phyloP scores from a whole-genome alignment of 2,888 invertebrate genomes.

The Tenthredo distinguenda region DNA sequence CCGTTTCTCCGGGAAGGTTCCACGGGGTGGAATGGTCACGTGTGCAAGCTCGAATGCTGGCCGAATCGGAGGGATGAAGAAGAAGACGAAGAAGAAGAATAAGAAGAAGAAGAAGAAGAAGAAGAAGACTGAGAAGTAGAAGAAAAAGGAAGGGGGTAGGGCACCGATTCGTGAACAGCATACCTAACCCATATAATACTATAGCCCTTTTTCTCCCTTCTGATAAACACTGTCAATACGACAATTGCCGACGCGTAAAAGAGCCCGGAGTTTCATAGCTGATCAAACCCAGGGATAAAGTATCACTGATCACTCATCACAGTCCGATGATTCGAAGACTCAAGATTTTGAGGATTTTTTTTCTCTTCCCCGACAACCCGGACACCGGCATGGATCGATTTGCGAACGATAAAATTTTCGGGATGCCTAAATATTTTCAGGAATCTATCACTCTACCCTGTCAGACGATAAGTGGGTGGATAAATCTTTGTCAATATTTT shows the following conservation, averaged over 20 bases:
- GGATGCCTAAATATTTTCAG: background rate
- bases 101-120: background rate
- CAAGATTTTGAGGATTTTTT: background rate
- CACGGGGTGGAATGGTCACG: slow-evolving; percentile 32
- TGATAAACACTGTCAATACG: slow-evolving; percentile 69
- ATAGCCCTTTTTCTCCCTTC: slow-evolving; percentile 53
- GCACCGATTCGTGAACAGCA: slow-evolving; percentile 68
- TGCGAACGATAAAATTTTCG: background rate
- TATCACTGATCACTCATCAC: background rate
- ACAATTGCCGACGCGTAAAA: slow-evolving; percentile 55
- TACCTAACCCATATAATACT: slow-evolving; percentile 58
- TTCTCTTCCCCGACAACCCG: background rate
- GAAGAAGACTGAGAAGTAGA: slow-evolving; percentile 2
- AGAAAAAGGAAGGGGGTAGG: slow-evolving; percentile 54
- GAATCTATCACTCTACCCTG: slow-evolving; percentile 14
- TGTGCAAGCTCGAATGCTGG: slow-evolving; percentile 36
- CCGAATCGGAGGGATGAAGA: background rate
- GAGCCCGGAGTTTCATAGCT: background rate
- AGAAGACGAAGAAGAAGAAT: background rate
- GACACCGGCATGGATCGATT: background rate
- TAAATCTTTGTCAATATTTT: slow-evolving; percentile 44
- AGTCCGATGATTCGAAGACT: background rate
- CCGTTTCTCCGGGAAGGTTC: slow-evolving; percentile 13
- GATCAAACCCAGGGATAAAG: background rate
- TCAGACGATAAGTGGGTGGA: slow-evolving; percentile 30